Evolutionary conservation across 2,113 vertebrate genomes (phyloP).

Genomic region (Pterophyllum scalare): DNA sequence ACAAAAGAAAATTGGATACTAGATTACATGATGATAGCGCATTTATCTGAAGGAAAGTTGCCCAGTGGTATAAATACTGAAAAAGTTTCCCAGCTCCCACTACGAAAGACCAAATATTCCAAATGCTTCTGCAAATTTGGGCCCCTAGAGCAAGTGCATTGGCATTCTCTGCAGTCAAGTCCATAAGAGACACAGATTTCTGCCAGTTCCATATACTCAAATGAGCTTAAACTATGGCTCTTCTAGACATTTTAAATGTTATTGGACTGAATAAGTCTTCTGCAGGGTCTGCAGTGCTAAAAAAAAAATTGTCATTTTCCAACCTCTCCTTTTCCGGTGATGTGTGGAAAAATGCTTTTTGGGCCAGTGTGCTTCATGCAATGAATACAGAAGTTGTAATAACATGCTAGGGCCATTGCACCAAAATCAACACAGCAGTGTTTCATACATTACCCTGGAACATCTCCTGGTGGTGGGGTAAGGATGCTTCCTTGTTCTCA

Average conservation of each 20-base stretch:
- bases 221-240: not conserved
- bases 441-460: not conserved
- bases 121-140: not conserved
- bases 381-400: constrained; percentile 2
- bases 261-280: not conserved
- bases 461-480: not conserved
- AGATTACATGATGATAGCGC: not conserved
- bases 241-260: not conserved
- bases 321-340: not conserved
- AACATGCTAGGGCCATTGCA: not conserved
- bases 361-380: not conserved
- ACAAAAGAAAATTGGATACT: not conserved
- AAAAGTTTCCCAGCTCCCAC: not conserved
- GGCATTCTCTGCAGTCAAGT: not conserved
- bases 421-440: not conserved
- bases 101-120: not conserved
- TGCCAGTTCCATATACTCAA: not conserved
- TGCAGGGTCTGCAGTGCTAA: not conserved
- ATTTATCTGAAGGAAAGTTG: fast-evolving
- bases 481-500: not conserved
- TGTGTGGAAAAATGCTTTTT: not conserved
- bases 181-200: not conserved
- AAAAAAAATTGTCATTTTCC: not conserved
- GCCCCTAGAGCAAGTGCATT: not conserved
- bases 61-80: not conserved